A percentile compares a stretch with the other conserved stretches of the same genome.
These are phyloP conservation scores for Scomber colias DNA, from an alignment of 2,113 vertebrate genomes.

Conservation along the genomic window DNA sequence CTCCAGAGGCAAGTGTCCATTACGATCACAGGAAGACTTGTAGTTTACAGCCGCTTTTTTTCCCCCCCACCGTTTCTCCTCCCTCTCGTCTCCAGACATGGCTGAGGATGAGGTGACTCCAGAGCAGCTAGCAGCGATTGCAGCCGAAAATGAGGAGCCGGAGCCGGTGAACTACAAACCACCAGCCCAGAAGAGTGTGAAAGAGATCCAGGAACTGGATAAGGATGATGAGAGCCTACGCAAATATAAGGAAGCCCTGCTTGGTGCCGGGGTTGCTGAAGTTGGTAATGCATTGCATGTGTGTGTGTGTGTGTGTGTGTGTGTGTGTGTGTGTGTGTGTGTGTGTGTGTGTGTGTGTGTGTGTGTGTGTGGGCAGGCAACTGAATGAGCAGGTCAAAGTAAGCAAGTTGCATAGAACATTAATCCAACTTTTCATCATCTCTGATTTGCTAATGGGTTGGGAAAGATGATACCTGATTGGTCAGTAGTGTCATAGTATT, in stretches of 20 bases:
- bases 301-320: neutral
- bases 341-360: neutral
- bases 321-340: neutral
- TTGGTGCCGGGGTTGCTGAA: slow-evolving; percentile 85
- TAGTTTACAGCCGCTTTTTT: no score
- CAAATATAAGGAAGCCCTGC: slow-evolving; percentile 94
- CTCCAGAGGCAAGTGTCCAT: neutral
- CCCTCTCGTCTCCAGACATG: slow-evolving; percentile 80
- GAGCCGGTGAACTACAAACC: slow-evolving; percentile 91
- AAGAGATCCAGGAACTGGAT: slow-evolving; percentile 95
- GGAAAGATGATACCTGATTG: no score
- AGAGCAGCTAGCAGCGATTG: slow-evolving; percentile 94
- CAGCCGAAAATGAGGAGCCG: slow-evolving; percentile 91
- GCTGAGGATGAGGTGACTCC: slow-evolving; percentile 94
- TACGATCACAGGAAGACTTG: neutral
- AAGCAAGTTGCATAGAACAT: neutral
- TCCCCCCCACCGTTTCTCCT: neutral
- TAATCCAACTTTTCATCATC: neutral
- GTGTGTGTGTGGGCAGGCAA: neutral
- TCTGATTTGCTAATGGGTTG: neutral
- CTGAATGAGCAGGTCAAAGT: no score
- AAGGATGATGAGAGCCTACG: slow-evolving; percentile 94
- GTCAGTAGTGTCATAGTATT: neutral
- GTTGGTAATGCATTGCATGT: slow-evolving; percentile 68
- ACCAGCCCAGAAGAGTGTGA: slow-evolving; percentile 91